Base-by-base conservation (phyloP, 2,888 invertebrate genomes). In the Endomychus coccineus region DNA sequence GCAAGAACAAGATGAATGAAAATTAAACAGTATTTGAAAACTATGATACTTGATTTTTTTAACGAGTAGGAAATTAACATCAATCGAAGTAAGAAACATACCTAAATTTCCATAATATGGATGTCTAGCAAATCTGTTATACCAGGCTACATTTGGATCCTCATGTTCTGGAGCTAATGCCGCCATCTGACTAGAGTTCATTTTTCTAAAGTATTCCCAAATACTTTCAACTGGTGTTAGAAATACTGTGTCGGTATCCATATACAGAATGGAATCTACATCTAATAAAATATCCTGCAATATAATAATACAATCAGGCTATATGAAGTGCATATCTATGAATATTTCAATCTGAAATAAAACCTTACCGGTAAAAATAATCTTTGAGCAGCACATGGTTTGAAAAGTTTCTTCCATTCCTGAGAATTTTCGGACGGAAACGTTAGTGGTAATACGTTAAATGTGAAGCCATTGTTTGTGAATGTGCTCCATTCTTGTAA, bases 131-230 rank as follows among this genome's bases (percentile, higher is more conserved):
- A 95, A 95, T 48, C 94, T 71, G 55, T 91, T 90, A 63, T 96
- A 96, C 95, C 95, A 96, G 7, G 91, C 92, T 27, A 86, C 80
- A 59, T 84, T 85, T n/a, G 81, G 80, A 61, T 90, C 89, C 61
- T 95, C 94, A 63, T 89, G 86, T 65, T 96, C 95, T 0, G 88
- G 79, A 10, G 87, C 75, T 52, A 95, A 68, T 0, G 86, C 94
- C 13, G 91, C 89, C 58, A 94, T 76, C 59, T 96, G 95, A 22
- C 78, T 78, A 11, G 73, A 69, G 67, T 92, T 91, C 72, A 96
- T 92, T 43, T 71, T 67, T 10, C 69, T 62, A 58, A 95, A 94
- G 61, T 79, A 75, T n/a, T 71, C 64, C 94, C 94, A 95, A 17
- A 94, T 66, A 35, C 81, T 76, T 50, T 87, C 81, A 2, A 84